A percentile compares a stretch with the other conserved stretches of the same genome.
Conservation (phyloP, 1,140 invertebrate species). For the Euura saliciscinereae region DNA sequence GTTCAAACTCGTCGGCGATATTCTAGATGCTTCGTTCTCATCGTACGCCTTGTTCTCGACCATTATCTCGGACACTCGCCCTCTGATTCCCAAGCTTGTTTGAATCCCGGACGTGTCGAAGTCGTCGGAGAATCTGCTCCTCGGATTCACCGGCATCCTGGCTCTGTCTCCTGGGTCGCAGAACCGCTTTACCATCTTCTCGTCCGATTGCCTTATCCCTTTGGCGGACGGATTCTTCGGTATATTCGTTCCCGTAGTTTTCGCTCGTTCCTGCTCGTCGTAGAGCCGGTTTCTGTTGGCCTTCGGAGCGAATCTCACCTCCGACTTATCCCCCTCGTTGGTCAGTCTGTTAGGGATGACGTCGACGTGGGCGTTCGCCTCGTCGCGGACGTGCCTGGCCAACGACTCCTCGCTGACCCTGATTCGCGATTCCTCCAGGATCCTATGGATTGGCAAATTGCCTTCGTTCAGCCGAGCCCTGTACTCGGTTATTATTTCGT, state of each 20-base stretch:
- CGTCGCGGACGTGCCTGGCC: constrained; percentile 29
- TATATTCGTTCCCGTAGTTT: constrained; percentile 14
- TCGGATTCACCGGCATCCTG: constrained; percentile 25
- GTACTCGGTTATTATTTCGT: constrained; percentile 49
- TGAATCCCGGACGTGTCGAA: constrained; percentile 13
- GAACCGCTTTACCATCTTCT: background rate
- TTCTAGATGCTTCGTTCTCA: constrained; percentile 10
- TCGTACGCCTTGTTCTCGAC: background rate
- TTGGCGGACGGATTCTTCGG: constrained; percentile 1
- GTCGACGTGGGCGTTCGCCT: constrained; percentile 31
- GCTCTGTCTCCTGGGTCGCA: constrained; percentile 11
- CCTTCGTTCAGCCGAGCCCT: constrained; percentile 47
- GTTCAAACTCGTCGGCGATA: constrained; percentile 10
- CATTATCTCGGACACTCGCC: background rate
- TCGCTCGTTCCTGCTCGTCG: constrained; percentile 27
- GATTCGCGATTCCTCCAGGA: constrained; percentile 50
- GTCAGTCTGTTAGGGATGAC: constrained; percentile 41
- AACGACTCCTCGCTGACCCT: constrained; percentile 51
- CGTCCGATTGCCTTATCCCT: constrained; percentile 1
- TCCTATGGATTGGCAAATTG: constrained; percentile 50
- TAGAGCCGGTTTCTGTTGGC: constrained; percentile 28
- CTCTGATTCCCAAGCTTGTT: background rate
- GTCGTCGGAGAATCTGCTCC: constrained; percentile 25
- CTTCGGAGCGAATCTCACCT: constrained; percentile 30
- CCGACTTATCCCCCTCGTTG: constrained; percentile 20